Conservation (phyloP, 2,888 invertebrate genomes). For the Sympetrum striolatum region DNA sequence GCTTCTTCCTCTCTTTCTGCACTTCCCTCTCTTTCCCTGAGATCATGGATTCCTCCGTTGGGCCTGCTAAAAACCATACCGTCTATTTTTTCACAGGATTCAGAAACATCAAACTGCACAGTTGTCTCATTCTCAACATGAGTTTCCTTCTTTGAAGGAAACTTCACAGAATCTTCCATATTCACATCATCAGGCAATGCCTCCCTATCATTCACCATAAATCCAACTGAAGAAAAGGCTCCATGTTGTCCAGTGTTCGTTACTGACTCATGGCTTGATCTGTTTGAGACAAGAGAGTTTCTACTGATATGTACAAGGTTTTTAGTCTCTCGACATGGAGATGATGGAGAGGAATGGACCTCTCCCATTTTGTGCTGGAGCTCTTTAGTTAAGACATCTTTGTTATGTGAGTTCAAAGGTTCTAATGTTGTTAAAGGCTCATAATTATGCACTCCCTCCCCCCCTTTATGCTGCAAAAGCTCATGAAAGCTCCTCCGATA, state of each 20-base stretch:
- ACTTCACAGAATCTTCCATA: neutral
- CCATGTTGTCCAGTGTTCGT: neutral
- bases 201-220: neutral
- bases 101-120: conserved; percentile 12
- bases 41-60: conserved; percentile 32
- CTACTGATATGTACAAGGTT: neutral
- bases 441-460: neutral
- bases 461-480: neutral
- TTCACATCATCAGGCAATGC: neutral
- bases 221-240: neutral
- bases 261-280: neutral
- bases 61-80: neutral
- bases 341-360: neutral
- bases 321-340: neutral
- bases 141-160: neutral
- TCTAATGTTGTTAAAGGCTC: neutral
- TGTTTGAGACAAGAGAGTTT: neutral
- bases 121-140: neutral
- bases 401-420: neutral
- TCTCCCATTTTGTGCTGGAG: neutral
- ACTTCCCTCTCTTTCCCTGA: neutral
- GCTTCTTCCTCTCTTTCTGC: neutral
- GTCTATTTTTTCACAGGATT: neutral
- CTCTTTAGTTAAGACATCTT: neutral
- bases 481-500: conserved; percentile 14